Base-by-base conservation (phyloP, 2,888 invertebrate species). In the Drosophila kuntzei region DNA sequence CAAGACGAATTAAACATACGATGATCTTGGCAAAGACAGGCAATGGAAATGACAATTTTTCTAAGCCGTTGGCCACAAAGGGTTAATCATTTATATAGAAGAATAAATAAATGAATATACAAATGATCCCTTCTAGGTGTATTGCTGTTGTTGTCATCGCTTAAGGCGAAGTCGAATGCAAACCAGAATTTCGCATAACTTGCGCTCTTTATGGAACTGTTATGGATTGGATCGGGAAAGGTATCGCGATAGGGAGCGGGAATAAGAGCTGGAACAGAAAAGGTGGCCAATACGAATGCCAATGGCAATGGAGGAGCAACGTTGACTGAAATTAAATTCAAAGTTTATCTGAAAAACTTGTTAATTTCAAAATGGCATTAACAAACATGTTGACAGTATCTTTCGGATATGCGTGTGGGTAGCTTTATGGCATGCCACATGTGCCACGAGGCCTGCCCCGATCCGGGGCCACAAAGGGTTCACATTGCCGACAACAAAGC, bases 271-370 rank as follows among this genome's bases (percentile, higher is more conserved):
- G n/a, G 2, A 36, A 22, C 14, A 4, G 34, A 43, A 49, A 44
- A 49, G 73, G 36, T 61, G 55, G 27, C 67, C 67, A 34, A 25
- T 25, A 27, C 8, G 8, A 27, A 27, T 27, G 2, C 8, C 27
- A 27, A 27, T 8, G 27, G 0, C 27, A 27, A 43, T 27, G 25
- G 37, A 39, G 50, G 12, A 27, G 41, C 44, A 32, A 49, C 53
- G 60, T 57, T 64, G 49, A 53, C 71, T 60, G 75, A 72, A 89
- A 90, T 87, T 71, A 89, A 89, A 87, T 90, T 70, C 78, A 79
- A 90, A 89, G 87, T 90, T 87, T 90, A 90, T 90, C 76, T 84
- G 70, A 71, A 77, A 76, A 88, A 89, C 85, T 89, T 86, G 87
- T 87, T 89, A 83, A 87, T 83, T 79, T 76, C 79, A 73, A 88